Conservation (phyloP, 1,140 invertebrate species). For the Cecropterus lyciades region DNA sequence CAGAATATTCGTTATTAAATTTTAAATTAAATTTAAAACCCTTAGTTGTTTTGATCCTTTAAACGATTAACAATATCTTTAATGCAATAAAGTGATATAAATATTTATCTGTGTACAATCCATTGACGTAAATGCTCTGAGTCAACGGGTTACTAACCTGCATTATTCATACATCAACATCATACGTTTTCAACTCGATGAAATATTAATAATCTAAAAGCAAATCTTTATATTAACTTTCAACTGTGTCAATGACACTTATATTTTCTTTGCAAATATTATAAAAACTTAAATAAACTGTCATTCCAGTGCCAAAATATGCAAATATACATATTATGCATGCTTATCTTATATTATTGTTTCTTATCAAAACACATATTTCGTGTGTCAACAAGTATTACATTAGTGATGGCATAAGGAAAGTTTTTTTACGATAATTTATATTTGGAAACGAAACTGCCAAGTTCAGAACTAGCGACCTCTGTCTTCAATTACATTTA, state of each 20-base stretch:
- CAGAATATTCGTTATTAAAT: no score
- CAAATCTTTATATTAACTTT: slow-evolving; percentile 11
- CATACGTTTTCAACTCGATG: slow-evolving; percentile 8
- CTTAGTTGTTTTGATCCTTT: no score
- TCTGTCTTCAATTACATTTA: no score
- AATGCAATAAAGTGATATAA: no score
- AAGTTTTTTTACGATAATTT: neutral
- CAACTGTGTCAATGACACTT: slow-evolving; percentile 18
- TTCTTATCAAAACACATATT: slow-evolving; percentile 8
- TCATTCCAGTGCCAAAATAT: slow-evolving; percentile 6
- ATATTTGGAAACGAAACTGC: neutral
- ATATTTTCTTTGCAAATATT: slow-evolving; percentile 13
- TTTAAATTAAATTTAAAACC: no score
- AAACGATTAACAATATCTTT: no score
- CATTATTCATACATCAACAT: slow-evolving; percentile 3
- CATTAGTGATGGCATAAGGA: neutral
- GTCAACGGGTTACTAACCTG: slow-evolving; percentile 8
- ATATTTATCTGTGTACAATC: slow-evolving; percentile 5
- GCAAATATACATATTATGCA: neutral
- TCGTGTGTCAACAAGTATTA: neutral
- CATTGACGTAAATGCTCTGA: slow-evolving; percentile 34
- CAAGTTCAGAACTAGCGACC: neutral
- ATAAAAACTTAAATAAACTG: slow-evolving; percentile 17
- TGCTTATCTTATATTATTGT: slow-evolving; percentile 3
- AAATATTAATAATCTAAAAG: neutral